Evolutionary conservation across 2,113 vertebrate genomes (phyloP).

Genomic region (Anolis sagrei): DNA sequence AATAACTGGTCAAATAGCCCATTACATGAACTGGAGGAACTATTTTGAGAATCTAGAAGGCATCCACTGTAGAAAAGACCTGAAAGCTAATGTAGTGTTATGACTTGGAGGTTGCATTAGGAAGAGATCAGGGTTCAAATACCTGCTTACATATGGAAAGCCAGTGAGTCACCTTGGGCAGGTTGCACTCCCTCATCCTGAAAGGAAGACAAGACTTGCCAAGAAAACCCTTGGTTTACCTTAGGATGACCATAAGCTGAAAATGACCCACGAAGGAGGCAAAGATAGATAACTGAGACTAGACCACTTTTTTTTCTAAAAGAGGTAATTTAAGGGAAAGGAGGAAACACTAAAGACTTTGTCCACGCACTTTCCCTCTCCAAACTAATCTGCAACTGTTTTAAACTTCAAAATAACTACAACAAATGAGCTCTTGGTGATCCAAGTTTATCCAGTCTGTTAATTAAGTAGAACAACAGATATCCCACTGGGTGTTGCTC

Average conservation of each 20-base stretch:
- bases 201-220: no score
- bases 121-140: no score
- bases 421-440: not conserved
- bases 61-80: no score
- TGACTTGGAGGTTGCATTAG: no score
- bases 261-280: no score
- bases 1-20: not conserved
- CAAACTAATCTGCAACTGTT: not conserved
- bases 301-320: no score
- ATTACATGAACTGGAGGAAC: not conserved
- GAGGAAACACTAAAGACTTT: not conserved
- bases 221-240: not conserved
- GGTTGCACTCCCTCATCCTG: no score
- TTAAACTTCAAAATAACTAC: not conserved
- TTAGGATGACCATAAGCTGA: no score
- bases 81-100: not conserved
- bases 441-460: constrained; percentile 1
- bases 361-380: not conserved
- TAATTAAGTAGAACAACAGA: constrained; percentile 5
- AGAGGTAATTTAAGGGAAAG: not conserved
- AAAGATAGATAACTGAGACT: no score
- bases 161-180: no score
- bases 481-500: not conserved
- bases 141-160: no score
- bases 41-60: not conserved